A percentile compares a stretch with the other conserved stretches of the same genome.
Evolutionary conservation across 2,113 vertebrate species (phyloP).

Genomic region (Gymnorhina tibicen): DNA sequence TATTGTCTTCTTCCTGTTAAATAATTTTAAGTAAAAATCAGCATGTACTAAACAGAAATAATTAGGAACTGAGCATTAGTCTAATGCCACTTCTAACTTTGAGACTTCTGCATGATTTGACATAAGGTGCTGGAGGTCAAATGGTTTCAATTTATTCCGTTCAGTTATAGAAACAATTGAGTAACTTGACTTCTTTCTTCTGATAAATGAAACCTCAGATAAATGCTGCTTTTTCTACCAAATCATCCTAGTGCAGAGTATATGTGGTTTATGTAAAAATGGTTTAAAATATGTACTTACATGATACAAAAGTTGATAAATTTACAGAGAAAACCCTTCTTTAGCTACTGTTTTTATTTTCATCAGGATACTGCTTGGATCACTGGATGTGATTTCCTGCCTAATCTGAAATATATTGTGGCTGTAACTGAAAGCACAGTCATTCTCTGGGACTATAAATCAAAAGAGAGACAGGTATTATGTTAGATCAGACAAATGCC

Average conservation of each 20-base stretch:
- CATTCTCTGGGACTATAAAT: slow-evolving; percentile 76
- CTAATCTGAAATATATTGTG: slow-evolving; percentile 63
- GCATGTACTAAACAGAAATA: not conserved
- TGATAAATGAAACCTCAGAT: not conserved
- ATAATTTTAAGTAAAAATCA: not conserved
- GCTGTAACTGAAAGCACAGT: slow-evolving; percentile 73
- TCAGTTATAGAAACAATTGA: not conserved
- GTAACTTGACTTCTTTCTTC: not conserved
- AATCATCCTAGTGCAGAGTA: not conserved
- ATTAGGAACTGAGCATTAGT: not conserved
- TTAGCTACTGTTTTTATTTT: not conserved
- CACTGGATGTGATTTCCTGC: slow-evolving; percentile 72
- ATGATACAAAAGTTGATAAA: not conserved
- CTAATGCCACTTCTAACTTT: not conserved
- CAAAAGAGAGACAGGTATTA: slow-evolving; percentile 63
- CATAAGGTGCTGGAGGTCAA: not conserved
- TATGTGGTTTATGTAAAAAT: not conserved
- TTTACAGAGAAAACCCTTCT: not conserved
- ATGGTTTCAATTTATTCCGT: not conserved
- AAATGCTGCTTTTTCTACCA: not conserved
- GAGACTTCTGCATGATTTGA: not conserved
- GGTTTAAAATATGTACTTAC: not conserved
- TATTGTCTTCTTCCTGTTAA: not conserved
- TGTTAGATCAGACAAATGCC: not conserved
- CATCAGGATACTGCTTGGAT: slow-evolving; percentile 71